These are phyloP conservation scores for Volucella zonaria DNA, from an alignment of 2,888 invertebrate species.

Conservation along the genomic window DNA sequence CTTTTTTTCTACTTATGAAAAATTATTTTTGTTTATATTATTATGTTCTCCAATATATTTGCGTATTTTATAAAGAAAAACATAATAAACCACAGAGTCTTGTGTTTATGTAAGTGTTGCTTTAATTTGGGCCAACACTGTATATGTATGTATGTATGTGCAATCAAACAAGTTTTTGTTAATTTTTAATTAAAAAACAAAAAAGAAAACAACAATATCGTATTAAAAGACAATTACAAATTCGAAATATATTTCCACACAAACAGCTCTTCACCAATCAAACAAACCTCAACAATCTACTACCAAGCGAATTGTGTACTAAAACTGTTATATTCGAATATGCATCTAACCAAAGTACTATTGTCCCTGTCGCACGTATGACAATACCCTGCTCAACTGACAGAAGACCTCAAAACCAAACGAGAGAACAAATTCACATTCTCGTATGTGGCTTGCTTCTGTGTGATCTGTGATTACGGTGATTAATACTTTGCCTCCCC, in stretches of 20 bases:
- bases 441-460: conserved; percentile 70
- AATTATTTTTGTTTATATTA: too few relatives aligned
- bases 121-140: too few relatives aligned
- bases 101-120: too few relatives aligned
- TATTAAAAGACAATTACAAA: too few relatives aligned
- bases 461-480: conserved; percentile 69
- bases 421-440: conserved; percentile 66
- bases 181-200: too few relatives aligned
- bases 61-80: too few relatives aligned
- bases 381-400: conserved; percentile 65
- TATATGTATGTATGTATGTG: too few relatives aligned
- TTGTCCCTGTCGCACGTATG: conserved; percentile 56
- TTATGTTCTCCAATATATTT: too few relatives aligned
- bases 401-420: conserved; percentile 53
- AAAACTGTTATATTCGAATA: conserved; percentile 44
- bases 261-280: background rate
- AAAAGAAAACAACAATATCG: too few relatives aligned
- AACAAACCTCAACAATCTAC: conserved; percentile 52
- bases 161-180: too few relatives aligned
- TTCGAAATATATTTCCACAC: background rate
- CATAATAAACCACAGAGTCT: too few relatives aligned
- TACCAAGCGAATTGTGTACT: conserved; percentile 30
- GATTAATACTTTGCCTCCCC: conserved; percentile 57
- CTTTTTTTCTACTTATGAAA: too few relatives aligned
- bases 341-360: background rate